Evolutionary conservation across 2,113 vertebrate species (phyloP), one percentile per base, ranked within the genome.

Genomic region (Podiceps cristatus): DNA sequence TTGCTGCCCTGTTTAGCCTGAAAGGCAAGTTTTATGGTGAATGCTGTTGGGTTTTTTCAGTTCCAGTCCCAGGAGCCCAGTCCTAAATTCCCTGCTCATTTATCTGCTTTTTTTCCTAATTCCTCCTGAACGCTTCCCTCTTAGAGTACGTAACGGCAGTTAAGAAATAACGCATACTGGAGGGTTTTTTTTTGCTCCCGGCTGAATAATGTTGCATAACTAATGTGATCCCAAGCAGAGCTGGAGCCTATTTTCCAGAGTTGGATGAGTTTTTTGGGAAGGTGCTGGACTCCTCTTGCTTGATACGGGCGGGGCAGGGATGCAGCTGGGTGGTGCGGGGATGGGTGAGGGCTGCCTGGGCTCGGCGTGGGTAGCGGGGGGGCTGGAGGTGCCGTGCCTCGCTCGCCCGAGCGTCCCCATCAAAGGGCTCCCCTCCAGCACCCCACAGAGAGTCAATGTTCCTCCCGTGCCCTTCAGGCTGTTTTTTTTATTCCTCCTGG

Each of bases 41-140:
- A 35, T 2, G 13, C 82, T 66, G 45, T 0, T 1, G 56, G 31
- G 3, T 31, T 81, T 58, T 72, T 68, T 55, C 24, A 28, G 4
- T 86, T 59, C 9, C 47, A 83, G 35, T 79, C 91, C 56, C 88
- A 52, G 49, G 42, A 91, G 67, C 50, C 44, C 47, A 52, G 76
- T 63, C 68, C 76, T 86, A 60, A 91, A 93, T 89, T 93, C 67
- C 72, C 62, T 49, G 67, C 67, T 95, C 72, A 22, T 89, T 91
- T 92, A 62, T 92, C 62, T 75, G 60, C 76, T 58, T 86, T 92
- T 64, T 71, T 55, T 19, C 64, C 58, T 72, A 86, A 83, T 93
- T 92, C 67, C 81, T 77, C 28, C 49, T 45, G 58, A 72, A 59
- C 0, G 0, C 7, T 87, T 87, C 72, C 53, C 71, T 40, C 72